A percentile compares a stretch with the other conserved stretches of the same genome.
phyloP scores from a whole-genome alignment of 2,888 invertebrate genomes.

The Malachius bipustulatus region DNA sequence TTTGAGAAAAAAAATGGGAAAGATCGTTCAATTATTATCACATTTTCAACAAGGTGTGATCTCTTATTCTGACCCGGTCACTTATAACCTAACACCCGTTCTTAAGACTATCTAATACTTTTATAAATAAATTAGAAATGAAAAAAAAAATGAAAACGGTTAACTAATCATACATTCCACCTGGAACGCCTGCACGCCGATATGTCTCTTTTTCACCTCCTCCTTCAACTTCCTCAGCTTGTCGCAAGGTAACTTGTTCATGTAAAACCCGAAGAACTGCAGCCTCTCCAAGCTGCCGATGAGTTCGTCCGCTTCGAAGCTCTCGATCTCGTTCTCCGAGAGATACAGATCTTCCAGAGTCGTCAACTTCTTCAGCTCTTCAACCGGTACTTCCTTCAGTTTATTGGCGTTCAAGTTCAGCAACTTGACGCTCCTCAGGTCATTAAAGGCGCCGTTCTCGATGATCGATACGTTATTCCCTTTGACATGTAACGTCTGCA shows the following conservation, averaged over 20 bases:
- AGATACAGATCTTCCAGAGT: slow-evolving; percentile 2
- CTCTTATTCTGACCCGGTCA: no score
- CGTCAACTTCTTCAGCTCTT: slow-evolving; percentile 1
- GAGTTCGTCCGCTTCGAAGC: not conserved
- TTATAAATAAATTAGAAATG: no score
- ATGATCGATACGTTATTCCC: not conserved
- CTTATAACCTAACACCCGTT: no score
- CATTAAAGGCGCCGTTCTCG: not conserved
- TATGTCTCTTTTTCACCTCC: not conserved
- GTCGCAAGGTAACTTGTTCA: not conserved
- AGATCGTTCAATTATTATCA: no score
- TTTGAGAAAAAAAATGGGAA: no score
- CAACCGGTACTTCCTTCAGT: not conserved
- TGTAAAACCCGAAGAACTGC: not conserved
- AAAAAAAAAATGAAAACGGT: no score
- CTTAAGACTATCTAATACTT: no score
- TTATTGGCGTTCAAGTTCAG: slow-evolving; percentile 1
- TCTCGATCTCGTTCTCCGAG: not conserved
- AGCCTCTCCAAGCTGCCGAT: not conserved
- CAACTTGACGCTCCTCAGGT: not conserved
- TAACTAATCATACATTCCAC: no score
- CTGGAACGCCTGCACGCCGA: not conserved
- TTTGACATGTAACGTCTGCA: not conserved
- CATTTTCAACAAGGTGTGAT: no score
- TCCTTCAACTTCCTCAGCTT: not conserved